Base-by-base conservation (phyloP, 1,140 invertebrate species). In the Holotrichia oblita region DNA sequence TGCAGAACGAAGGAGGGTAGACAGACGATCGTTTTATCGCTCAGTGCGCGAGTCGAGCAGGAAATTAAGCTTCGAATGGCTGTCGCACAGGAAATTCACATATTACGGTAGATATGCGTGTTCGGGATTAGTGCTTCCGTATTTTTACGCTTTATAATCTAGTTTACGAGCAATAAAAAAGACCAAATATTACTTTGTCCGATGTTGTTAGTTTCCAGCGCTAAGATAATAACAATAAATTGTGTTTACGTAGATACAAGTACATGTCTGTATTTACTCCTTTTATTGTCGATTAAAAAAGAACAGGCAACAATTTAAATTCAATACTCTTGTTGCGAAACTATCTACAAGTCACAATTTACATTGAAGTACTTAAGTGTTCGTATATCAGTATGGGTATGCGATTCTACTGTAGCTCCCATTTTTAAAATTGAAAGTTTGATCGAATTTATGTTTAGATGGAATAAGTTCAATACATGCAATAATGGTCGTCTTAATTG, bases 51-150 rank as follows among this genome's bases (percentile, higher is more conserved):
- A 69, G 59, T 77, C 59, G 64, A 77, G 78, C 79, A 77, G 79
- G 79, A 79, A 79, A 79, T 79, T 79, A 77, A 79, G 79, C 79
- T 72, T 41, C 76, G 61, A 64, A 42, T 77, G 76, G 55, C 77
- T 77, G 79, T 79, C 79, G 79, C 72, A 72, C 79, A 79, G 79
- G 79, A 79, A 79, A 79, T 79, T 77, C 79, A 77, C 79, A 79
- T 79, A 77, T 77, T 77, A 40, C 22, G 9, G 20, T 9, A 72
- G 48, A 72, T 40, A 76, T 76, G 78, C 44, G 73, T 76, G 41
- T 48, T 41, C 17, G 24, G 55, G 73, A 79, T 76, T 76, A 76
- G 42, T 41, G 40, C 72, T 40, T 27, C 40, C 20, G 72, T 40
- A 40, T 40, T 73, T 73, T 73, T 73, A 73, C n/a, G 72, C 72